Base-by-base conservation (phyloP, 2,113 vertebrate genomes). In the Cavia porcellus region DNA sequence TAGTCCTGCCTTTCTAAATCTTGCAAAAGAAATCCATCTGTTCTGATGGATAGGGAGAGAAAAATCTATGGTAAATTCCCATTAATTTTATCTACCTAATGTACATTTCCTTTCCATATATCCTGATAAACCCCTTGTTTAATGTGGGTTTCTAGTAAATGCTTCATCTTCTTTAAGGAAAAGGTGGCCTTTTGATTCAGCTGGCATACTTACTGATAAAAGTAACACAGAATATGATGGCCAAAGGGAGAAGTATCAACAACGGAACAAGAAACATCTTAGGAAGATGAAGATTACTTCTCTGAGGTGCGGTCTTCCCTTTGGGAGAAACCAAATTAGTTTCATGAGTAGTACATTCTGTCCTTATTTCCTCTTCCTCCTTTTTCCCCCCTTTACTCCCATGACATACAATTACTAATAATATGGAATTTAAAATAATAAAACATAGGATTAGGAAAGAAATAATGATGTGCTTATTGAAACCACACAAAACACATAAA, bases 161-260 rank as follows among this genome's bases (percentile, higher is more conserved):
- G 61, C 32, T 32, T 74, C 94, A 28, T 50, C 8, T 79, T 92
- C 15, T 12, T 13, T 22, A 45, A 79, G 6, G 38, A 28, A 59
- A 20, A 79, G 11, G 72, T 79, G 62, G 11, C 22, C 64, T 47
- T 30, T 1, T 17, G 66, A 61, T 89, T 79, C 32, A 13, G 5
- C 13, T 45, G 59, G 12, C 17, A 57, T 94, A 98, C 97, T 96
- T 97, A 98, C 97, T 83, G 66, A 97, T 68, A 79, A 98, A 97
- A 82, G 89, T 45, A 1, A 52, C 62, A 22, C 85, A 79, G 89
- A 96, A 96, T 52, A 68, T 52, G 79, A 96, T 70, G n/a, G 89
- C 25, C 79, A 96, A 35, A 19, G 97, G 66, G 32, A 98, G 72
- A 77, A 94, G 25, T 72, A 97, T 8, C 22, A 86, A 42, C 90